These are phyloP conservation scores for Prenolepis imparis DNA, from an alignment of 2,888 invertebrate species.

Conservation along the genomic window DNA sequence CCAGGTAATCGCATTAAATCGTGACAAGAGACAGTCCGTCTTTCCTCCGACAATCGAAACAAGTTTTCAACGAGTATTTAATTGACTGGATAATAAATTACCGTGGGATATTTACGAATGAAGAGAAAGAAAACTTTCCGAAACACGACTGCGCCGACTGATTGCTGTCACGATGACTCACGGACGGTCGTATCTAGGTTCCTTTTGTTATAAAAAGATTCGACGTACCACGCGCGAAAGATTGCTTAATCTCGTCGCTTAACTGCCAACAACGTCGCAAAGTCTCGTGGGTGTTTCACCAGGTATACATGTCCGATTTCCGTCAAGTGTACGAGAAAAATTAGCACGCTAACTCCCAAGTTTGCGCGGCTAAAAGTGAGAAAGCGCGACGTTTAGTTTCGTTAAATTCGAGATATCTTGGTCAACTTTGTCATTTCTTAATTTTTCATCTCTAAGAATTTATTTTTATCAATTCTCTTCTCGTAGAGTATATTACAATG, in stretches of 20 bases:
- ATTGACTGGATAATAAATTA: constrained; percentile 25
- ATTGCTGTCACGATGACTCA: constrained; percentile 65
- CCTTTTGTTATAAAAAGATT: constrained; percentile 74
- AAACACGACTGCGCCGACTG: constrained; percentile 27
- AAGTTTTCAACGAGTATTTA: constrained; percentile 28
- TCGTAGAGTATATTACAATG: neutral
- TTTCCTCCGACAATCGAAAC: neutral
- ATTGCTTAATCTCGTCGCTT: constrained; percentile 70
- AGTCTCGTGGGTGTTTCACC: constrained; percentile 65
- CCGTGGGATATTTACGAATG: neutral
- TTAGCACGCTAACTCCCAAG: constrained; percentile 50
- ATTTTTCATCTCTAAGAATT: neutral
- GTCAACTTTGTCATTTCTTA: neutral
- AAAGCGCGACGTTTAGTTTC: constrained; percentile 48
- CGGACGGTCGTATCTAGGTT: constrained; percentile 61
- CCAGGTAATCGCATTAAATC: constrained; percentile 4
- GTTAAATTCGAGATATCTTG: neutral
- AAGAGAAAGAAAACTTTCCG: neutral
- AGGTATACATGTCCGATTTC: constrained; percentile 48
- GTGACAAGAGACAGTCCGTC: neutral
- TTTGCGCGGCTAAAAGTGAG: constrained; percentile 55
- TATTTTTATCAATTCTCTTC: constrained; percentile 1
- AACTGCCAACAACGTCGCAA: constrained; percentile 67
- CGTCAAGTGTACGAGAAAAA: constrained; percentile 57
- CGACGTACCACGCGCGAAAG: constrained; percentile 69